Conservation (phyloP, 35 echinoderm and acorn worm species). For the Acanthaster planci region DNA sequence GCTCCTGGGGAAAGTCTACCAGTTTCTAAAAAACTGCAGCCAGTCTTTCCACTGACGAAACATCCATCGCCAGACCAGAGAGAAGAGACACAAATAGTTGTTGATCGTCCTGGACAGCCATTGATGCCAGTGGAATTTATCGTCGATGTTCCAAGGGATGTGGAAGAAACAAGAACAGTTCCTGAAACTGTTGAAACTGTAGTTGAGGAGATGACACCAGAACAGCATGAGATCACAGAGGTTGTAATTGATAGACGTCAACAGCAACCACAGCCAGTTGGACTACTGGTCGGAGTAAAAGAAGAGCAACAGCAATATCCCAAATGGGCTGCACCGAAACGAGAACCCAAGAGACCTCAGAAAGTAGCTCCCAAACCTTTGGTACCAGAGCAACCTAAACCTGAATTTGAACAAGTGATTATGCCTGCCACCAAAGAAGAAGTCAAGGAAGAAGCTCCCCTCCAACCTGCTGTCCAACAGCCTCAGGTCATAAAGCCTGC, state of each 20-base stretch:
- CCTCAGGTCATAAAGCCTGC: conserved; percentile 33
- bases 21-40: background rate
- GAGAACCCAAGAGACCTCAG: background rate
- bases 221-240: conserved; percentile 55
- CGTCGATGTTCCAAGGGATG: conserved; percentile 3
- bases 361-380: conserved; percentile 31
- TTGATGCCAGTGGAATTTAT: conserved; percentile 7
- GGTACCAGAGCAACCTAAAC: conserved; percentile 25
- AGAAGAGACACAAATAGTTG: conserved; percentile 8
- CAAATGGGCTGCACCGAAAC: too few species aligned
- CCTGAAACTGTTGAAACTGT: conserved; percentile 4
- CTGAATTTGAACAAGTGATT: conserved; percentile 10
- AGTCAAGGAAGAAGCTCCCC: conserved; percentile 2
- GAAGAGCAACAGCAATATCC: too few species aligned
- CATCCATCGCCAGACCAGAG: conserved; percentile 9
- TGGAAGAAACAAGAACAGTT: conserved; percentile 23
- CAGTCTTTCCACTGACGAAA: conserved; percentile 6
- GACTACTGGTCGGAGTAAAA: conserved; percentile 49
- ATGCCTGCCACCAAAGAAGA: conserved; percentile 11
- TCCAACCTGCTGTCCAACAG: conserved; percentile 36
- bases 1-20: background rate
- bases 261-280: conserved; percentile 61
- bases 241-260: conserved; percentile 64
- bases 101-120: background rate
- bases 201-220: background rate